Conservation (phyloP, 2,888 invertebrate species). For the Chrysolina americana region DNA sequence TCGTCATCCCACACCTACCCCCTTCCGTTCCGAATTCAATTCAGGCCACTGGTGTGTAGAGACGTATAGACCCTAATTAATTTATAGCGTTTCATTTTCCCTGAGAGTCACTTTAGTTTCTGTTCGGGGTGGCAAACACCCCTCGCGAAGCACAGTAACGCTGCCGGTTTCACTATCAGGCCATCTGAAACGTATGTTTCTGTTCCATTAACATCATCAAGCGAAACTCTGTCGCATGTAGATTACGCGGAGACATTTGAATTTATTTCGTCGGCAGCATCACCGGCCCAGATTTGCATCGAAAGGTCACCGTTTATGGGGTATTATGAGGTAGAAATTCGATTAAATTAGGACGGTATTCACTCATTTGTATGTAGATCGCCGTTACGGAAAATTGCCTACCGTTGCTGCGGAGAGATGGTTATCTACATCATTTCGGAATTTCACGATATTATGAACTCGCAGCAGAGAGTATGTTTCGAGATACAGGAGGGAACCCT, state of each 20-base stretch:
- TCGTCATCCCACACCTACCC: conserved; percentile 21
- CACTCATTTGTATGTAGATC: conserved; percentile 27
- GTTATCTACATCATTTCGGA: conserved; percentile 4
- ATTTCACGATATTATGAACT: conserved; percentile 7
- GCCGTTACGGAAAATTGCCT: conserved; percentile 30
- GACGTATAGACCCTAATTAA: conserved; percentile 59
- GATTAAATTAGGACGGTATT: conserved; percentile 39
- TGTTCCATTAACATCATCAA: conserved; percentile 33
- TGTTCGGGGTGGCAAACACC: conserved; percentile 31
- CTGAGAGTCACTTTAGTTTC: conserved; percentile 36
- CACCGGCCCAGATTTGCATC: conserved; percentile 39
- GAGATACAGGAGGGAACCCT: background rate
- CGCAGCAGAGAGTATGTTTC: background rate
- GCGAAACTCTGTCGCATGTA: conserved; percentile 30
- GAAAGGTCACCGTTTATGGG: conserved; percentile 42
- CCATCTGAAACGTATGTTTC: conserved; percentile 45
- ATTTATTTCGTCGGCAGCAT: conserved; percentile 40
- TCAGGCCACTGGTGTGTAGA: conserved; percentile 53
- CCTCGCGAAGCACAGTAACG: conserved; percentile 25
- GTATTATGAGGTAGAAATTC: conserved; percentile 41
- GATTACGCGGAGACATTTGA: conserved; percentile 39
- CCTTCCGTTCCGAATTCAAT: conserved; percentile 34
- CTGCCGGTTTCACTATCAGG: conserved; percentile 33
- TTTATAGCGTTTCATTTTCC: conserved; percentile 63
- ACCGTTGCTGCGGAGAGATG: conserved; percentile 10